phyloP scores from a whole-genome alignment of 1,140 invertebrate species.

The Mya arenaria region DNA sequence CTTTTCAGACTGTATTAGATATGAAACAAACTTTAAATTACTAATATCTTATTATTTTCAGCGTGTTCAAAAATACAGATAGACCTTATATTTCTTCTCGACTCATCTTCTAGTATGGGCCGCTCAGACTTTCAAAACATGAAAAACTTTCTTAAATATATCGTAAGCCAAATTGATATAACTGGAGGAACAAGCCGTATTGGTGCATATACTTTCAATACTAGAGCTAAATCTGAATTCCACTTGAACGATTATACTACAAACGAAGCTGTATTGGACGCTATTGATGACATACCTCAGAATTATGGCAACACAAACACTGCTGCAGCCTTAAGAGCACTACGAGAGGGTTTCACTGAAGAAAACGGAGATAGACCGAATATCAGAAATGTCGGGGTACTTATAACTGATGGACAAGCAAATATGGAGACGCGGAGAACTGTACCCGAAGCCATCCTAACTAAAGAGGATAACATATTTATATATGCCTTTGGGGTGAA shows the following conservation, averaged over 20 bases:
- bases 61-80: constrained; percentile 44
- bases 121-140: constrained; percentile 49
- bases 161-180: constrained; percentile 55
- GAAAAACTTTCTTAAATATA: constrained; percentile 55
- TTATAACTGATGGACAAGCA: constrained; percentile 72
- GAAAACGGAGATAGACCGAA: constrained; percentile 64
- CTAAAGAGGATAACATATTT: constrained; percentile 50
- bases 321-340: constrained; percentile 56
- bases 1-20: too few species aligned
- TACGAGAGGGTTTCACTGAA: constrained; percentile 58
- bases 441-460: constrained; percentile 25
- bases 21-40: too few species aligned
- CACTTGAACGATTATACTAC: constrained; percentile 59
- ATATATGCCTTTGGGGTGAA: constrained; percentile 66
- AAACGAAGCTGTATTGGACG: constrained; percentile 51
- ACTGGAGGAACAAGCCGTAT: constrained; percentile 61
- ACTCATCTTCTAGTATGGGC: constrained; percentile 57
- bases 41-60: constrained; percentile 5
- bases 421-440: constrained; percentile 41
- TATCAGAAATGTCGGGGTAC: constrained; percentile 68
- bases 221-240: constrained; percentile 54
- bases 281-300: constrained; percentile 65
- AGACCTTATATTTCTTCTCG: constrained; percentile 68
- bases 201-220: constrained; percentile 64
- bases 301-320: constrained; percentile 68